These are phyloP conservation scores for Alviniconcha marisindica DNA, from an alignment of 1,140 invertebrate genomes.

Conservation along the genomic window DNA sequence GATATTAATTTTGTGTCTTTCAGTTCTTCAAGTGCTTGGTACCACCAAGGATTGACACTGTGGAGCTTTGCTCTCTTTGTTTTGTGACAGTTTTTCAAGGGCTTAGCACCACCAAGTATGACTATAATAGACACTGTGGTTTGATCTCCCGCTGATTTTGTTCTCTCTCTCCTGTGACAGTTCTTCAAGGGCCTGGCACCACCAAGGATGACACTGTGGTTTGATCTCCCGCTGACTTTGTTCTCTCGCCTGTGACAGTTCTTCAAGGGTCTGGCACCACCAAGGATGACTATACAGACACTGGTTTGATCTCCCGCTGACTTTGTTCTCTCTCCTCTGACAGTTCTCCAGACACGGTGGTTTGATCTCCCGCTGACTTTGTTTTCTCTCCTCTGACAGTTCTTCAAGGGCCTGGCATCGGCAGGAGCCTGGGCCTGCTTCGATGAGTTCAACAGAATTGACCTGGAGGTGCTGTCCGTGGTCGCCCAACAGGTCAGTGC, in stretches of 20 bases:
- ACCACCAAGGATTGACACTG: neutral
- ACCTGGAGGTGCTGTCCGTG: slow-evolving; percentile 76
- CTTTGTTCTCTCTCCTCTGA: too few species aligned
- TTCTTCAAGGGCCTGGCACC: slow-evolving; percentile 62
- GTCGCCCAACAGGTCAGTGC: slow-evolving; percentile 73
- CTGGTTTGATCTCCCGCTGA: slow-evolving; percentile 9
- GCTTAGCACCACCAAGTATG: too few species aligned
- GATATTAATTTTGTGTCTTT: neutral
- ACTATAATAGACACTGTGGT: neutral
- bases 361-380: slow-evolving; percentile 25
- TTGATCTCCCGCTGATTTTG: slow-evolving; percentile 28
- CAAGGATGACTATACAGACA: too few species aligned
- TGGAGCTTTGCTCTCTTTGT: neutral
- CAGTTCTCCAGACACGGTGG: slow-evolving; percentile 66
- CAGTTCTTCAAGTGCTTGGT: too few species aligned
- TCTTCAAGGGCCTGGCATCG: slow-evolving; percentile 77
- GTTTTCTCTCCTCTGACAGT: too few species aligned
- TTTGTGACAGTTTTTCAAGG: neutral
- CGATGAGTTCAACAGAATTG: slow-evolving; percentile 77
- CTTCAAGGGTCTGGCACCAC: too few species aligned
- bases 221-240: slow-evolving; percentile 16
- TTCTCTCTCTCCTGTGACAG: too few species aligned
- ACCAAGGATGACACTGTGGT: neutral
- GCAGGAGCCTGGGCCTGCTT: slow-evolving; percentile 77
- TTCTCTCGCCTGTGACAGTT: neutral